These are phyloP conservation scores for Montifringilla adamsi DNA, from an alignment of 2,113 vertebrate genomes.

Conservation along the genomic window DNA sequence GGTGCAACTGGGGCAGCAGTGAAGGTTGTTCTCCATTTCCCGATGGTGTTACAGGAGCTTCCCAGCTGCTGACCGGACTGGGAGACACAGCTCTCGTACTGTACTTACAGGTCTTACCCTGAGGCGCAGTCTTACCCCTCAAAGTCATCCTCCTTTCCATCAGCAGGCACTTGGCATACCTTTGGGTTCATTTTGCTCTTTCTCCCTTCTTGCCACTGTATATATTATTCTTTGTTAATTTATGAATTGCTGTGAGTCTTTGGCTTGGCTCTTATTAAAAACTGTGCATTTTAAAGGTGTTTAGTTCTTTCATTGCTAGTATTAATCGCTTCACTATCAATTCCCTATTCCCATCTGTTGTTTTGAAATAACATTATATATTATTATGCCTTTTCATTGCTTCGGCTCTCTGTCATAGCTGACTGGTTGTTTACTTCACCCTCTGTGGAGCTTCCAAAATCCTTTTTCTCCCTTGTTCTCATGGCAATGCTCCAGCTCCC, in stretches of 20 bases:
- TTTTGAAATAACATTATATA: slow-evolving; percentile 68
- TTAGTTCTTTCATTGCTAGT: slow-evolving; percentile 68
- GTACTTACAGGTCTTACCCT: not conserved
- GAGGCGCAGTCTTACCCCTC: not conserved
- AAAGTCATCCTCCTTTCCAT: not conserved
- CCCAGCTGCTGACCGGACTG: not conserved
- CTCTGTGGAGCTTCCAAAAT: slow-evolving; percentile 54
- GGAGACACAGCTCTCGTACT: not conserved
- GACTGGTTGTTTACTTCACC: slow-evolving; percentile 67
- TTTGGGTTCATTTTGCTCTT: not conserved
- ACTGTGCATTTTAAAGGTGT: slow-evolving; percentile 68
- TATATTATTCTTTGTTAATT: slow-evolving; percentile 62
- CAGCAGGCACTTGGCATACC: not conserved
- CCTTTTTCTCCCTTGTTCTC: slow-evolving; percentile 18
- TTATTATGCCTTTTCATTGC: slow-evolving; percentile 67
- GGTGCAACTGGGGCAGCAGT: not conserved
- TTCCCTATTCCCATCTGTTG: slow-evolving; percentile 74
- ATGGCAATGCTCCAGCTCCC: slow-evolving; percentile 5
- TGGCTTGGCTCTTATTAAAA: slow-evolving; percentile 64
- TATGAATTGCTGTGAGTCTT: slow-evolving; percentile 65
- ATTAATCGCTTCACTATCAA: slow-evolving; percentile 69
- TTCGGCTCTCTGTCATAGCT: slow-evolving; percentile 67
- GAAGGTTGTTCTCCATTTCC: not conserved
- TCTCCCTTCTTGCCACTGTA: not conserved
- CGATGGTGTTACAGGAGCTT: not conserved